Percentiles rank a stretch among this genome's conserved stretches.
Evolutionary conservation across 2,888 invertebrate species (phyloP).

Genomic region (Coelopa pilipes): DNA sequence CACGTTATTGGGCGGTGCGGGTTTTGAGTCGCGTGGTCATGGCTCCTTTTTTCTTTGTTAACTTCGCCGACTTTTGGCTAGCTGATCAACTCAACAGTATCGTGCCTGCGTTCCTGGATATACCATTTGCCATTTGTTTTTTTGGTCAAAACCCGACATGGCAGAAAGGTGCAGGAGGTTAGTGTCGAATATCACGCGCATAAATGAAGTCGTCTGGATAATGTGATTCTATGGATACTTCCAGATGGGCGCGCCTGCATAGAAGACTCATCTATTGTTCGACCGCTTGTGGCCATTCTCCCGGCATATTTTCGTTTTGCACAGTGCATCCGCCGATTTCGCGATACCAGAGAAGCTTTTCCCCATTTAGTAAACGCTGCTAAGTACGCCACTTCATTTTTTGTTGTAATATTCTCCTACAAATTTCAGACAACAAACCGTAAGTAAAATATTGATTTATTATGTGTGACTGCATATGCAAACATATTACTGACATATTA

Average conservation of each 20-base stretch:
- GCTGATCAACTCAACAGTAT: conserved; percentile 86
- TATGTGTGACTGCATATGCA: too few species aligned
- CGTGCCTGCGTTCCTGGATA: conserved; percentile 79
- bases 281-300: conserved; percentile 78
- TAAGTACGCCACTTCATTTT: conserved; percentile 90
- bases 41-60: conserved; percentile 82
- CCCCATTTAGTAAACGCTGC: conserved; percentile 88
- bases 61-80: conserved; percentile 88
- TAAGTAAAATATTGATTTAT: conserved; percentile 53
- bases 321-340: conserved; percentile 84
- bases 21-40: conserved; percentile 73
- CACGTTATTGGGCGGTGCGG: conserved; percentile 77
- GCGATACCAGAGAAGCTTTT: conserved; percentile 81
- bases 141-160: conserved; percentile 74
- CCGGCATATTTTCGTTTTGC: conserved; percentile 89
- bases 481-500: too few species aligned
- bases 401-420: conserved; percentile 80
- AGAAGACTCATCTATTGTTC: conserved; percentile 67
- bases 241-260: conserved; percentile 69
- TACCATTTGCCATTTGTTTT: conserved; percentile 83
- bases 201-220: background rate
- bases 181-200: conserved; percentile 37
- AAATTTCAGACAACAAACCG: conserved; percentile 62
- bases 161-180: conserved; percentile 66
- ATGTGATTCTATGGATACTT: conserved; percentile 20